Percentiles rank a stretch among this genome's conserved stretches.
These are phyloP conservation scores for Neogale vison DNA, from an alignment of 2,113 vertebrate genomes.

Conservation along the genomic window DNA sequence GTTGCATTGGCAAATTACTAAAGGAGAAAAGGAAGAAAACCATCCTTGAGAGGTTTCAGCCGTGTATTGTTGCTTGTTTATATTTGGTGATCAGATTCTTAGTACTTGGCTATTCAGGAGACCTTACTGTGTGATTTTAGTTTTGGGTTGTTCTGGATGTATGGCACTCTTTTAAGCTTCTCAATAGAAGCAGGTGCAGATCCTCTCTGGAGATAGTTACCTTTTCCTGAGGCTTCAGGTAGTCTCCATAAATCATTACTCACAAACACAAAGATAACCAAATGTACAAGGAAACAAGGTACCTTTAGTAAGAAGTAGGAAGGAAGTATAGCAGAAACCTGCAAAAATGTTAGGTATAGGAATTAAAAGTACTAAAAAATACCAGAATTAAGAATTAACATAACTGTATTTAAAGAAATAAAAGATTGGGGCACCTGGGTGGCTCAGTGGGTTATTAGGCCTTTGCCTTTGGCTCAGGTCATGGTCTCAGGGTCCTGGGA, in stretches of 20 bases:
- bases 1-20: not conserved
- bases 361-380: not conserved
- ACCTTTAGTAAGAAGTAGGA: not conserved
- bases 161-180: not conserved
- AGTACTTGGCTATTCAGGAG: not conserved
- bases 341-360: not conserved
- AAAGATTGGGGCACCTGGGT: not conserved
- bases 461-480: too few relatives aligned
- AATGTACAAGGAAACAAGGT: not conserved
- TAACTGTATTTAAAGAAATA: not conserved
- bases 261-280: not conserved
- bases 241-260: not conserved
- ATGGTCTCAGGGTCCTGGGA: too few relatives aligned
- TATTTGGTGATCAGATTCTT: not conserved
- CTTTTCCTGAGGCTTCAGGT: not conserved
- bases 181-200: not conserved
- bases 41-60: not conserved
- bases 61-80: not conserved
- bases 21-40: not conserved
- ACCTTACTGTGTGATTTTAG: not conserved
- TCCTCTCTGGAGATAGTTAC: not conserved
- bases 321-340: not conserved
- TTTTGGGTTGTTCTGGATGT: not conserved
- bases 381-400: not conserved
- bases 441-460: too few relatives aligned